Percentiles rank a stretch among this genome's conserved stretches.
Conservation (phyloP, 2,888 invertebrate genomes). For the Noctuana brunneofusca region DNA sequence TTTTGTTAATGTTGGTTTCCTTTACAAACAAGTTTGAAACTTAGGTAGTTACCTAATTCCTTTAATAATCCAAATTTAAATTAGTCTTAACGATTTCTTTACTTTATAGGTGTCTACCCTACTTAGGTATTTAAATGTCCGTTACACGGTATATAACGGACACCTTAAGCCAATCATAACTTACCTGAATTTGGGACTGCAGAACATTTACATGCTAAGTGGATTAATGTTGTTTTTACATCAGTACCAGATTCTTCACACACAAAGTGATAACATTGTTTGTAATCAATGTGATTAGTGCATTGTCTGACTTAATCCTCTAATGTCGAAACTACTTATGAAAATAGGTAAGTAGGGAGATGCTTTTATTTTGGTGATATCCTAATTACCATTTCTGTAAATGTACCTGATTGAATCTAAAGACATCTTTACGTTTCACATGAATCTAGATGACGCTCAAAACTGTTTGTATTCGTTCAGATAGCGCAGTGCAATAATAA, state of each 20-base stretch:
- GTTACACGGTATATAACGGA: too few relatives aligned
- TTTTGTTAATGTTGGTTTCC: too few relatives aligned
- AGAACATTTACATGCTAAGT: neutral
- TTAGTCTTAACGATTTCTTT: too few relatives aligned
- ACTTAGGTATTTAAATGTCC: too few relatives aligned
- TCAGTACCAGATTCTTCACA: constrained; percentile 17
- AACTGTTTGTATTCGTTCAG: constrained; percentile 1
- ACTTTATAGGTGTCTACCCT: too few relatives aligned
- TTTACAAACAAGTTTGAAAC: too few relatives aligned
- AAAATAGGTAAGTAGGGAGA: constrained; percentile 1
- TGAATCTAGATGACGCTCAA: neutral
- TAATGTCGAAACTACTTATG: constrained; percentile 9
- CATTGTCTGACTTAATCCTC: constrained; percentile 11
- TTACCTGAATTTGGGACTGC: neutral
- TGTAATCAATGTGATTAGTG: constrained; percentile 26
- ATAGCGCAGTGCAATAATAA: constrained; percentile 4
- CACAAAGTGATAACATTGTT: constrained; percentile 23
- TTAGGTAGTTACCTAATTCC: too few relatives aligned
- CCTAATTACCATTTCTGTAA: neutral
- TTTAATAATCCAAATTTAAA: too few relatives aligned
- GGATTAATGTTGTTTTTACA: constrained; percentile 1
- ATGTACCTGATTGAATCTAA: neutral
- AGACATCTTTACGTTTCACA: neutral
- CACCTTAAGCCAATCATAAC: neutral
- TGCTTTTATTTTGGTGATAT: neutral